A percentile compares a stretch with the other conserved stretches of the same genome.
Evolutionary conservation across 1,140 invertebrate genomes (phyloP).

Genomic region (Solenopsis invicta): DNA sequence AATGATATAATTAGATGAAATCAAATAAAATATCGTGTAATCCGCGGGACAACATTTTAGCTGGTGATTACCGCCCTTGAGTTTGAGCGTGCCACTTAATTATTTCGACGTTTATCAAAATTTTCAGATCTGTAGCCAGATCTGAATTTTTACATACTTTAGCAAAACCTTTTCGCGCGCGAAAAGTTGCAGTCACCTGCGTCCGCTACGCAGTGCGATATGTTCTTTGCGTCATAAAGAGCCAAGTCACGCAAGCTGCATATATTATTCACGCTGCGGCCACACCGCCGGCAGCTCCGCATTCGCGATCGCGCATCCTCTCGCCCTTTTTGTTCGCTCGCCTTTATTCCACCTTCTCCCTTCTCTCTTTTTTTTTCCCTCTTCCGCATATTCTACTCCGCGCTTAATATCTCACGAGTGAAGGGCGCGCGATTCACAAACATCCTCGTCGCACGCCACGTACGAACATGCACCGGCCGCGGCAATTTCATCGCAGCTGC

Average conservation of each 20-base stretch:
- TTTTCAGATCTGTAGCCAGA: too few species aligned
- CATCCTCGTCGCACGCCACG: constrained; percentile 26
- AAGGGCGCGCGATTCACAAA: constrained; percentile 36
- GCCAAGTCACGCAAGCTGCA: constrained; percentile 66
- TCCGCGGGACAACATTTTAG: too few species aligned
- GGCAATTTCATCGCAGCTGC: constrained; percentile 48
- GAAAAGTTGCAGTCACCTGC: constrained; percentile 36
- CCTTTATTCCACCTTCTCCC: neutral
- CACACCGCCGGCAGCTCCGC: constrained; percentile 12
- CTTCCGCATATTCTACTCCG: neutral
- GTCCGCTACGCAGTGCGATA: constrained; percentile 59
- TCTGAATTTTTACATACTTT: too few species aligned
- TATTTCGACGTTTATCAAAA: too few species aligned
- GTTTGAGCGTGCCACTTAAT: too few species aligned
- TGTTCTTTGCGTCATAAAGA: constrained; percentile 65
- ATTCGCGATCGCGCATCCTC: constrained; percentile 50
- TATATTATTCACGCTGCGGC: constrained; percentile 64
- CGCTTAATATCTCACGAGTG: constrained; percentile 46
- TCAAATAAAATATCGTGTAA: too few species aligned
- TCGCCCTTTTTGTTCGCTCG: constrained; percentile 36
- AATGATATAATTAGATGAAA: too few species aligned
- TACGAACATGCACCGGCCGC: constrained; percentile 4
- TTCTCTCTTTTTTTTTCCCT: neutral
- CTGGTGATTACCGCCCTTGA: too few species aligned
- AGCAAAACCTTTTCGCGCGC: too few species aligned